Conservation (phyloP, 2,113 vertebrate genomes). For the Steatornis caripensis region DNA sequence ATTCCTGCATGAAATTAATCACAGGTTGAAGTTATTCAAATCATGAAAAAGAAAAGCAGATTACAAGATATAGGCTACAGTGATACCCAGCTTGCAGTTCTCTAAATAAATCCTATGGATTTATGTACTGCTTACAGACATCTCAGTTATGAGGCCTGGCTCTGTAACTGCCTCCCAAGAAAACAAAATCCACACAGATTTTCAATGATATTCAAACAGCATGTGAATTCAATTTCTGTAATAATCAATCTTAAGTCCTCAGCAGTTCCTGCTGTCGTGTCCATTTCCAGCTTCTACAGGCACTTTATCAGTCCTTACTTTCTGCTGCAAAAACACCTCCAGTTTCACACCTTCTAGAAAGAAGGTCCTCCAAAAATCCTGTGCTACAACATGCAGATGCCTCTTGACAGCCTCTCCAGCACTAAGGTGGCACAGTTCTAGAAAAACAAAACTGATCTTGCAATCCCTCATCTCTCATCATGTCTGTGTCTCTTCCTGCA, state of each 20-base stretch:
- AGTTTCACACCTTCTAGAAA: neutral
- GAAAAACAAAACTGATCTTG: neutral
- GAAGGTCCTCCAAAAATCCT: neutral
- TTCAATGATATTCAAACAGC: neutral
- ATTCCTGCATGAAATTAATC: neutral
- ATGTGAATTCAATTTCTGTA: neutral
- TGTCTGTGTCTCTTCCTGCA: neutral
- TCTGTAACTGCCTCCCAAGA: neutral
- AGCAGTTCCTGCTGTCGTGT: neutral
- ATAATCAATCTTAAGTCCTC: neutral
- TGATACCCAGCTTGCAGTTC: neutral
- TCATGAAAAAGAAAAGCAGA: neutral
- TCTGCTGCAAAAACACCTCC: neutral
- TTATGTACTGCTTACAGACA: neutral
- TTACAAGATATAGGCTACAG: neutral
- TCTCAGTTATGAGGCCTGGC: neutral
- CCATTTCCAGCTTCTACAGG: neutral
- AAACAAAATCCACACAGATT: slow-evolving; percentile 1
- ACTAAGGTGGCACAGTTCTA: neutral
- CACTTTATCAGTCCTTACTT: neutral
- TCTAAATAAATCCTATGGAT: neutral
- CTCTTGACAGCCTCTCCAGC: neutral
- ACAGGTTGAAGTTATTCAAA: neutral
- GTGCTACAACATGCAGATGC: neutral
- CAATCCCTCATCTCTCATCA: neutral